Evolutionary conservation across 2,888 invertebrate genomes (phyloP), one percentile per base, ranked within the genome.

Genomic region (Pseudanteris insignis): DNA sequence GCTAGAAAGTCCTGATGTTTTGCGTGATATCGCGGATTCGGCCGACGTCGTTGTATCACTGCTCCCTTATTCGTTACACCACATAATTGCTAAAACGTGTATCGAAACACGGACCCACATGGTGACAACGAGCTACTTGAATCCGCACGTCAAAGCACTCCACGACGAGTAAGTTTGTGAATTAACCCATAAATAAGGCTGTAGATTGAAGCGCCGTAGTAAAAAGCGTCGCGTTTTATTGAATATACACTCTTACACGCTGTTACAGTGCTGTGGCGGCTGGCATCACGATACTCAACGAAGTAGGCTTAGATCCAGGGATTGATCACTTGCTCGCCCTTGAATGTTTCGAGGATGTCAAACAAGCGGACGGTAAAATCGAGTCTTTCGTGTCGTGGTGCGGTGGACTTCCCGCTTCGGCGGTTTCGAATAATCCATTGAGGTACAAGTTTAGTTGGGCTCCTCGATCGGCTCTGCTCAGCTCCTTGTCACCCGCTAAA

Each of bases 231-330:
- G n/a, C n/a, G 24, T 8, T 38, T 38, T 15, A 26, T 28, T 28
- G 11, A 40, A 15, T 11, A 29, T 10, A 11, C 10, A n/a, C n/a
- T n/a, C n/a, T n/a, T n/a, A n/a, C 15, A 33, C 33, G 8, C 50
- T 9, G 54, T 65, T 68, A 11, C 66, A 92, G 92, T 47, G 98
- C 98, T 0, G 85, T 87, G 37, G 88, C 90, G 21, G 94, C 94
- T 0, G 96, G 94, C 0, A 85, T 99, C 0, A 97, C 97, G 0
- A 86, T 99, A 29, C 83, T 99, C 64, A 99, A 98, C 76, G 99
- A 99, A 82, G 90, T 96, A 0, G 99, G 99, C 0, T 83, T 99
- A 18, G 99, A 99, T 78, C 99, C 99, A 0, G 99, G 98, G n/a
- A 96, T 96, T 67, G 96, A 97, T 80, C 99, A 99, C 80, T 84